Evolutionary conservation across 2,888 invertebrate species (phyloP).

Genomic region (Artemia sp.): DNA sequence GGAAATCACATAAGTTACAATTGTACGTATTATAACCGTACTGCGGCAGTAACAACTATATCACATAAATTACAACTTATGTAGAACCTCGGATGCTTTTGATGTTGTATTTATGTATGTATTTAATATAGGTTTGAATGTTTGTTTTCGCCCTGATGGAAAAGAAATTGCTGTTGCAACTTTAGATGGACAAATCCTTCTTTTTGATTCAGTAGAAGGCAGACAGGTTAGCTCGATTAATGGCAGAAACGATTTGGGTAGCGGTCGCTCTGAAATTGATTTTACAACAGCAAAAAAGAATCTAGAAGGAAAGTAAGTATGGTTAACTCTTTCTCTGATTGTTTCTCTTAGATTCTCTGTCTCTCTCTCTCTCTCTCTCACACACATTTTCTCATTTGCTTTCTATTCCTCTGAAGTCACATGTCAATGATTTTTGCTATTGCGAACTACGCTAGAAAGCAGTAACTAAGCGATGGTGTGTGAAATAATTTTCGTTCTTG

Average conservation of each 20-base stretch:
- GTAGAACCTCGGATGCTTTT: no score
- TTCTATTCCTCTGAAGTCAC: slow-evolving; percentile 14
- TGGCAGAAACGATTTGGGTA: slow-evolving; percentile 71
- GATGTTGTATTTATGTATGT: background rate
- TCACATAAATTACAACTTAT: no score
- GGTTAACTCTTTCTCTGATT: slow-evolving; percentile 15
- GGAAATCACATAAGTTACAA: no score
- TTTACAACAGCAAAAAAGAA: slow-evolving; percentile 69
- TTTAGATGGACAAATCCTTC: slow-evolving; percentile 62
- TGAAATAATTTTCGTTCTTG: no score
- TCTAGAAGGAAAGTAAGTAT: slow-evolving; percentile 59
- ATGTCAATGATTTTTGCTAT: background rate
- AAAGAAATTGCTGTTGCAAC: slow-evolving; percentile 82
- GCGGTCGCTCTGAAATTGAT: slow-evolving; percentile 64
- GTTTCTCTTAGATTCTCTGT: no score
- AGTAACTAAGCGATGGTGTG: no score
- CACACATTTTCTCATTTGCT: no score
- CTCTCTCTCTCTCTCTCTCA: no score
- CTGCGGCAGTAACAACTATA: no score
- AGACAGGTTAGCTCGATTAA: slow-evolving; percentile 62
- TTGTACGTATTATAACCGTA: no score
- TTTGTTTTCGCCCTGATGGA: slow-evolving; percentile 76
- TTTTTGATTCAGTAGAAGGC: slow-evolving; percentile 47
- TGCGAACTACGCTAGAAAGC: no score
- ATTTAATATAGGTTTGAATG: slow-evolving; percentile 46